Base-by-base conservation (phyloP, 2,113 vertebrate species). In the Oplegnathus fasciatus region DNA sequence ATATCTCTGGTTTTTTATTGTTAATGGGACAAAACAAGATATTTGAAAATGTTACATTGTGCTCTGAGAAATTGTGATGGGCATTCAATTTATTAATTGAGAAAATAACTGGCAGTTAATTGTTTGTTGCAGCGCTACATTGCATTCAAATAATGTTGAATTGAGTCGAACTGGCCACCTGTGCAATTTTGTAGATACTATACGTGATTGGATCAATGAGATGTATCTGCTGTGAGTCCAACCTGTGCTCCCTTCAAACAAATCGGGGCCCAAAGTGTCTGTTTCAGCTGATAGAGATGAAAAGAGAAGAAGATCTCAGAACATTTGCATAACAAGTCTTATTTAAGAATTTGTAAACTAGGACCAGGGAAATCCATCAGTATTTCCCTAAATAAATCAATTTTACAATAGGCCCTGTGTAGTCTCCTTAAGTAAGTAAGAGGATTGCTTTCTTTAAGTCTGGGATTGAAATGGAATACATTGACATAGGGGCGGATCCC, bases 401-500 rank as follows among this genome's bases (percentile, higher is more conserved):
- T 93, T 86, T 83, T 14, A 89, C 88, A 81, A 75, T 69, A 55
- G 82, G 57, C 85, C 58, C 83, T 78, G 87, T 76, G 87, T 85
- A 84, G 90, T 90, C 75, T 83, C 77, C 83, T 87, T 90, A 90
- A 94, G 92, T 92, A 88, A 92, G 89, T 94, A 94, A 94, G 91
- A 94, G 94, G 94, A 93, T 95, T 92, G 91, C 77, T 86, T 95
- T 85, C 86, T 92, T 94, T 93, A 91, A 94, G 91, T 94, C 91
- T 84, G 85, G 83, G 89, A 93, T 94, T 93, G 91, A 93, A 95
- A 94, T 92, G 93, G 93, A 94, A 95, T 93, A 93, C 89, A 92
- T 93, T 93, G 92, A 94, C 92, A 91, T 73, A 65, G 91, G 88
- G 94, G 94, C 71, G 91, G 84, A 78, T 61, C 82, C 74, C 73